Percentiles rank a stretch among this genome's conserved stretches.
Conservation (phyloP, 2,888 invertebrate genomes). For the Dioctria rufipes region DNA sequence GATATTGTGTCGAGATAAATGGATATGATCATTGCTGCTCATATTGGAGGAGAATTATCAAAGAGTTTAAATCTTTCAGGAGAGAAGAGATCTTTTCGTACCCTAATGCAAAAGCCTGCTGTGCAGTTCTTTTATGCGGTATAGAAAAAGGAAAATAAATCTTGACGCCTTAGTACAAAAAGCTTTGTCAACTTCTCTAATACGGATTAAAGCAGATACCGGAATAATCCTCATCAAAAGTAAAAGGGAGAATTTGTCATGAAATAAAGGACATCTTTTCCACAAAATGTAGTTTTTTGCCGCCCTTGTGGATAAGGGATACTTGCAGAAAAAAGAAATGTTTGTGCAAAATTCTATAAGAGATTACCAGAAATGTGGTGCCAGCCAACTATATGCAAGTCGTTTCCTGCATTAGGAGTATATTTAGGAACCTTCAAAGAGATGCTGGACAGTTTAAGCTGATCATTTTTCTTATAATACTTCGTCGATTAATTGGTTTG, state of each 20-base stretch:
- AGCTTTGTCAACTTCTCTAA: conserved; percentile 48
- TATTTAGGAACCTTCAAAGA: too few species aligned
- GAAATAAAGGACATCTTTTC: too few species aligned
- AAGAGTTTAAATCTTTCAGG: conserved; percentile 30
- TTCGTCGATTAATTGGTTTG: too few species aligned
- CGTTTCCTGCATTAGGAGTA: too few species aligned
- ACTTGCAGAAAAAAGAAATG: too few species aligned
- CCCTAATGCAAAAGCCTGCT: conserved; percentile 43
- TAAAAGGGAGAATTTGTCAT: not conserved
- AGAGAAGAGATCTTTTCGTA: conserved; percentile 13
- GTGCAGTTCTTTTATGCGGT: conserved; percentile 44
- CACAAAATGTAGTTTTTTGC: too few species aligned
- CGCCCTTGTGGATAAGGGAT: too few species aligned
- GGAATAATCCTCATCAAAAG: conserved; percentile 54
- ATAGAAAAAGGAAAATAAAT: conserved; percentile 68
- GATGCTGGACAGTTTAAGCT: too few species aligned
- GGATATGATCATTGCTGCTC: conserved; percentile 51
- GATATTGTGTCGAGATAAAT: conserved; percentile 38
- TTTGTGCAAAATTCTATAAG: too few species aligned
- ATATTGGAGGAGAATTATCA: conserved; percentile 27
- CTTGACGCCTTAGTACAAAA: conserved; percentile 67
- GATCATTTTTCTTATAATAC: too few species aligned
- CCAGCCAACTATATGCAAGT: too few species aligned
- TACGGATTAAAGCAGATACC: conserved; percentile 51
- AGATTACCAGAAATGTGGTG: too few species aligned